Percentiles rank a stretch among this genome's conserved stretches.
These are phyloP conservation scores for Drosophila hamatofila DNA, from an alignment of 2,888 invertebrate species.

Conservation along the genomic window DNA sequence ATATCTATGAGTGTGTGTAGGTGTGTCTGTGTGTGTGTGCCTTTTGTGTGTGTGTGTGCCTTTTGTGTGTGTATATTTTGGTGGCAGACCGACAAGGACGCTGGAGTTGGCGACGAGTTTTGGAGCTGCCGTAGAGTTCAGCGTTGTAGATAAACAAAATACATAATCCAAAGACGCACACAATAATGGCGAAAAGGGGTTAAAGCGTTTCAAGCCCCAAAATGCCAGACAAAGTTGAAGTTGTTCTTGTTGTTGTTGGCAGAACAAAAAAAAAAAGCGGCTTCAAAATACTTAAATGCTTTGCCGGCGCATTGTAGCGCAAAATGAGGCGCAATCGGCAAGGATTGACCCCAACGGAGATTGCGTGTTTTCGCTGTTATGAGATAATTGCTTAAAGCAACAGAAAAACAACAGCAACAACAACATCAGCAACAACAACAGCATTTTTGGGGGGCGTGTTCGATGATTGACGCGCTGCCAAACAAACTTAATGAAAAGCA, in stretches of 20 bases:
- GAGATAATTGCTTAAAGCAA: constrained; percentile 74
- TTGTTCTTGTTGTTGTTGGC: constrained; percentile 34
- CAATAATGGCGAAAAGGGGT: constrained; percentile 67
- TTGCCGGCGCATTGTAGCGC: constrained; percentile 76
- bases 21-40: background rate
- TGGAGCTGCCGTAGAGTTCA: constrained; percentile 42
- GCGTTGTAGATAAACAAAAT: constrained; percentile 77
- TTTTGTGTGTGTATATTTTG: constrained; percentile 31
- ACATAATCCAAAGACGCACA: constrained; percentile 72
- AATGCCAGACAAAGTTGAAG: constrained; percentile 33
- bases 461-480: constrained; percentile 61
- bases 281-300: constrained; percentile 74
- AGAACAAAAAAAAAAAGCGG: background rate
- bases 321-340: constrained; percentile 72
- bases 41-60: constrained; percentile 8
- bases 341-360: constrained; percentile 70
- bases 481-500: constrained; percentile 69
- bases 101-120: constrained; percentile 33
- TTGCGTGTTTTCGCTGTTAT: constrained; percentile 61
- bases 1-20: constrained; percentile 1
- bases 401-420: constrained; percentile 27
- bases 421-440: background rate
- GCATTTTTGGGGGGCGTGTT: constrained; percentile 30
- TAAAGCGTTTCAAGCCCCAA: constrained; percentile 45
- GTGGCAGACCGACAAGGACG: constrained; percentile 33